Percentiles rank a stretch among this genome's conserved stretches.
Conservation (phyloP, 2,797 vertebrate genomes). For the Cynodonichthys magdalenae region DNA sequence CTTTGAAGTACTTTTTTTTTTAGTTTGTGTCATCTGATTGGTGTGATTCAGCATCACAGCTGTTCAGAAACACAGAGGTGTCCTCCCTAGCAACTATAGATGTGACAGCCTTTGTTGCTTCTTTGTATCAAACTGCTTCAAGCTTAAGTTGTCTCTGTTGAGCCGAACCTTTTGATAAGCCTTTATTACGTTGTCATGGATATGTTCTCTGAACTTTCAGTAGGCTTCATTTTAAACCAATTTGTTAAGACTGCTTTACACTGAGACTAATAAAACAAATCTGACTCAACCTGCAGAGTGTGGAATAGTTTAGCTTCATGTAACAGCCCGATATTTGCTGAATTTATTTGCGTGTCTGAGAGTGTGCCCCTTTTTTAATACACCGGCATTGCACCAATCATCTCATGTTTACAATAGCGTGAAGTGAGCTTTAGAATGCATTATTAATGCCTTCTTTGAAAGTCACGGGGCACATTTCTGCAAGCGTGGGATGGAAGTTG, state of each 20-base stretch:
- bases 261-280: constrained; percentile 27
- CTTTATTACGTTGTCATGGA: constrained; percentile 40
- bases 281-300: constrained; percentile 13
- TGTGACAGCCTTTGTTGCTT: constrained; percentile 8
- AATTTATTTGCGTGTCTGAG: constrained; percentile 14
- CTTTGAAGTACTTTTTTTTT: constrained; percentile 15
- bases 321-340: background rate
- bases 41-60: constrained; percentile 22
- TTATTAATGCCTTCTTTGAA: constrained; percentile 73
- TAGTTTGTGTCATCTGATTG: constrained; percentile 20
- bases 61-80: constrained; percentile 14
- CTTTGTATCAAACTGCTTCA: constrained; percentile 21
- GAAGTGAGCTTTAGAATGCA: constrained; percentile 54
- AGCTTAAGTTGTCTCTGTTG: constrained; percentile 12
- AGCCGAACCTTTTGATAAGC: constrained; percentile 30
- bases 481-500: constrained; percentile 54
- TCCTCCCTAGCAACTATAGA: constrained; percentile 27
- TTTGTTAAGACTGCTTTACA: constrained; percentile 16
- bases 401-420: constrained; percentile 67
- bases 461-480: constrained; percentile 56
- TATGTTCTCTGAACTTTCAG: constrained; percentile 26
- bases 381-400: constrained; percentile 35
- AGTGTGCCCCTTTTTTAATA: constrained; percentile 12
- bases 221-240: constrained; percentile 21
- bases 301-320: constrained; percentile 3